Base-by-base conservation (phyloP, 2,797 vertebrate genomes). In the Philypnodon macrostomus region DNA sequence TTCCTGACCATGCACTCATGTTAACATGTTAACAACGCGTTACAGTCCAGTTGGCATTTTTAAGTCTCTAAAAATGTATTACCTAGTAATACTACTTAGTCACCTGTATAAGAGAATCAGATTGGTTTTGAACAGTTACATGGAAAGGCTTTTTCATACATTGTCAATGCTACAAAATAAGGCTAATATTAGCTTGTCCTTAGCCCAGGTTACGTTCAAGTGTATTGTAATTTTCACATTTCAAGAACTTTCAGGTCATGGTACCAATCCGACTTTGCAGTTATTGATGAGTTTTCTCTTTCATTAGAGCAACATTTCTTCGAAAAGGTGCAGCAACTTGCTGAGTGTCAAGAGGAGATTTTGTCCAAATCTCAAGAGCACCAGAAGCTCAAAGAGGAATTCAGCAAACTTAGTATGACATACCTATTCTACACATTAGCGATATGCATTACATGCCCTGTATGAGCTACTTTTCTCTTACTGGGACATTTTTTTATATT, bases 251-350 rank as follows among this genome's bases (percentile, higher is more conserved):
- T n/a, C n/a, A n/a, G n/a, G n/a, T n/a, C n/a, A n/a, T n/a, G n/a
- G n/a, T n/a, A n/a, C n/a, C n/a, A n/a, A n/a, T n/a, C n/a, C n/a
- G n/a, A n/a, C n/a, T n/a, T n/a, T n/a, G n/a, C n/a, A n/a, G n/a
- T n/a, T 17, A 37, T 9, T 11, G 2, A 15, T 41, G 12, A 0
- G 3, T 42, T 0, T 4, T 47, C 0, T 53, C 2, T 26, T 34
- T 30, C 38, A 71, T 37, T 77, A 99, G 97, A 99, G 12, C 95
- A 98, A 90, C 94, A 97, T n/a, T 96, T 95, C 62, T 98, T 98
- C 63, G 94, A 98, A 63, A 92, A 98, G 52, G 94, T 96, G 62
- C 94, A 93, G 58, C 90, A 92, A n/a, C 90, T 96, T 15, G 84
- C 88, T 18, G 92, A 93, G n/a, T 91, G 90, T 77, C 94, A 93